Percentiles rank a stretch among this genome's conserved stretches.
Conservation (phyloP, 2,113 vertebrate genomes). For the Amphiprion ocellaris region DNA sequence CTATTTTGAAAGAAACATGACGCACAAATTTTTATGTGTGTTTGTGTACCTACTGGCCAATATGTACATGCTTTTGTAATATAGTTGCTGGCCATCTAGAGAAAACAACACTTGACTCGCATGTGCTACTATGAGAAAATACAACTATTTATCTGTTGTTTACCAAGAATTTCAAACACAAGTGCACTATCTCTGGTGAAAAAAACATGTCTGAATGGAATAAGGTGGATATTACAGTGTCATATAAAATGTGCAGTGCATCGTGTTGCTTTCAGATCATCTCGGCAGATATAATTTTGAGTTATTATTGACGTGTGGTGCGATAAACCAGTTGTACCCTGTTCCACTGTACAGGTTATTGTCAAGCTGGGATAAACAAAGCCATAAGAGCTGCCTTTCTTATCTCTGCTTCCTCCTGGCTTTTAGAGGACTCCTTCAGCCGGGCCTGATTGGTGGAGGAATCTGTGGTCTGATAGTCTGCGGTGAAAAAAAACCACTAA, state of each 20-base stretch:
- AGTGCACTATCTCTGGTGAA: background rate
- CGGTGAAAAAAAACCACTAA: slow-evolving; percentile 55
- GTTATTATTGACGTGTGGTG: slow-evolving; percentile 51
- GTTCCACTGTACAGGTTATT: slow-evolving; percentile 64
- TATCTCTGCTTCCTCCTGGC: slow-evolving; percentile 68
- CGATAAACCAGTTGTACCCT: slow-evolving; percentile 46
- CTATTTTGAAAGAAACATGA: slow-evolving; percentile 47
- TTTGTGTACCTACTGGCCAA: slow-evolving; percentile 13
- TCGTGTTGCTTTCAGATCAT: background rate
- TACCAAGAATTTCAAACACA: slow-evolving; percentile 15
- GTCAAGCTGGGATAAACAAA: slow-evolving; percentile 75
- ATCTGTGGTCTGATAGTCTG: slow-evolving; percentile 74
- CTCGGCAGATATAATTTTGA: slow-evolving; percentile 19
- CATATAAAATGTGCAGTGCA: background rate
- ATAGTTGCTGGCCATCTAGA: slow-evolving; percentile 28
- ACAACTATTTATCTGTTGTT: slow-evolving; percentile 18
- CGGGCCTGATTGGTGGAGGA: slow-evolving; percentile 67
- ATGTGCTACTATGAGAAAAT: slow-evolving; percentile 19
- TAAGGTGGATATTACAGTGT: background rate
- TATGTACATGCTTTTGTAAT: slow-evolving; percentile 35
- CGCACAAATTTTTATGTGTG: slow-evolving; percentile 6
- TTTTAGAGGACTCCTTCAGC: slow-evolving; percentile 62
- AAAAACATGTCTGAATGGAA: background rate
- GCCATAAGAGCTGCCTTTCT: slow-evolving; percentile 69
- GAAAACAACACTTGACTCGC: slow-evolving; percentile 36